Conservation (phyloP, 2,888 invertebrate genomes). For the Stratiomys singularior region DNA sequence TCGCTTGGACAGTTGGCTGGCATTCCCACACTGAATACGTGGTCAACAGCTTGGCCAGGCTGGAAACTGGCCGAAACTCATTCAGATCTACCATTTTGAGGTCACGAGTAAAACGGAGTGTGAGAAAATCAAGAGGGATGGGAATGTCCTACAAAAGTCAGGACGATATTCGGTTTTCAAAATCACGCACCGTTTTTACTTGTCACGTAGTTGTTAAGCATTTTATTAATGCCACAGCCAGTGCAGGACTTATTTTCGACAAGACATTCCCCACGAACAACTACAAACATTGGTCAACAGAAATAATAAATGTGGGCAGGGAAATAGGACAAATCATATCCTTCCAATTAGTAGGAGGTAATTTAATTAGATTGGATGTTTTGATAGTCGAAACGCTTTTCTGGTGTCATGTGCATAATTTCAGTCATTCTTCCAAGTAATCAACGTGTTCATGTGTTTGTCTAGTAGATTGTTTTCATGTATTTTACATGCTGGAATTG, state of each 20-base stretch:
- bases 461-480: no score
- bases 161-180: conserved; percentile 10
- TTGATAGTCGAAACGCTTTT: conserved; percentile 25
- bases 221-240: conserved; percentile 33
- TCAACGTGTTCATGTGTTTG: neutral
- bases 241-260: neutral
- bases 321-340: conserved; percentile 26
- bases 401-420: conserved; percentile 14
- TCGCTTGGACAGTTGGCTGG: neutral
- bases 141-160: neutral
- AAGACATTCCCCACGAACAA: neutral
- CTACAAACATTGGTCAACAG: neutral
- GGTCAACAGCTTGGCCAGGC: neutral
- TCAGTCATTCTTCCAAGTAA: neutral
- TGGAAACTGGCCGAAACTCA: neutral
- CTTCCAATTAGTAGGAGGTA: conserved; percentile 29
- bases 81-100: neutral
- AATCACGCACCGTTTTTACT: conserved; percentile 38
- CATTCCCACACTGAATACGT: neutral
- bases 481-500: no score
- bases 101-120: no score
- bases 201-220: conserved; percentile 43
- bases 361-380: conserved; percentile 35
- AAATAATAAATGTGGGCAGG: neutral
- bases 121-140: no score